These are phyloP conservation scores for Caretta caretta DNA, from an alignment of 2,113 vertebrate species.

Conservation along the genomic window DNA sequence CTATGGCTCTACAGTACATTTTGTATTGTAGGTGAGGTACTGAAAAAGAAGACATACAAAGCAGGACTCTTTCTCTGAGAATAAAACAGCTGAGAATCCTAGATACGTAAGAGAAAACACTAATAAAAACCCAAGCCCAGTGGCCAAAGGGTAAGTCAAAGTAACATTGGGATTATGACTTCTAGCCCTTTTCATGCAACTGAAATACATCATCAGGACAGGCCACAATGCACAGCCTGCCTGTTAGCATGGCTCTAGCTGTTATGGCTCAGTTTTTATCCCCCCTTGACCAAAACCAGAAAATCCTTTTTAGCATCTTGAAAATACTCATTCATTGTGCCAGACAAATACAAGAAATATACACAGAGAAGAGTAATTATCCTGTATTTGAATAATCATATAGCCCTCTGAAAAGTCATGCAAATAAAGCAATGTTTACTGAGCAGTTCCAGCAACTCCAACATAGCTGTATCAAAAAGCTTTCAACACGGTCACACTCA, in stretches of 20 bases:
- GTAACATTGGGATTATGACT: not conserved
- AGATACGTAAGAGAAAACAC: not conserved
- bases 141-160: not conserved
- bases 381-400: not conserved
- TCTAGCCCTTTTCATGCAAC: not conserved
- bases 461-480: not conserved
- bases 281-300: not conserved
- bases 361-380: not conserved
- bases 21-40: not conserved
- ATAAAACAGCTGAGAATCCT: not conserved
- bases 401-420: not conserved
- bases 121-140: not conserved
- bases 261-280: not conserved
- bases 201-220: not conserved
- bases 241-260: not conserved
- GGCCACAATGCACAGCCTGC: not conserved
- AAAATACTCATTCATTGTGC: not conserved
- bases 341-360: not conserved
- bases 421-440: not conserved
- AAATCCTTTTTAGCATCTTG: not conserved
- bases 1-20: too few species aligned
- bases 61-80: not conserved
- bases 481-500: not conserved
- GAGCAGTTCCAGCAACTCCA: not conserved
- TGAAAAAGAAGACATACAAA: not conserved